Base-by-base conservation (phyloP, 2,797 vertebrate species). In the Gobionotothen gibberifrons region DNA sequence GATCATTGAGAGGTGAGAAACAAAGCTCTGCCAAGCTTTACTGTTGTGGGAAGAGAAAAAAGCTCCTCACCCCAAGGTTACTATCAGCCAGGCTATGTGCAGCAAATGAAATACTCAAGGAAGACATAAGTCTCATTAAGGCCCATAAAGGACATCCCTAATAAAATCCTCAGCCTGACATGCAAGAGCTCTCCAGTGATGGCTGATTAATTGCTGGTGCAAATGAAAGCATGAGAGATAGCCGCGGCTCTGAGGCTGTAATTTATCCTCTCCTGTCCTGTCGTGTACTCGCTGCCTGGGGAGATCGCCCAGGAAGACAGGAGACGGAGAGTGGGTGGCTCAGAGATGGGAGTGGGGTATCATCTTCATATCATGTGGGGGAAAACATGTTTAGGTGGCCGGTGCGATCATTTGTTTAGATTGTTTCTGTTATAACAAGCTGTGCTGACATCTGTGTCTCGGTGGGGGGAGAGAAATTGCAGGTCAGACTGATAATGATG, bases 101-200 rank as follows among this genome's bases (percentile, higher is more conserved):
- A 81, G 87, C 88, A 94, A 94, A 95, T 93, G 87, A 92, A 94
- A 94, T 91, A 91, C 94, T 94, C 93, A 93, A 92, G 90, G 91
- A 94, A 94, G 93, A 93, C 94, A 94, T 93, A 93, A 94, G 93
- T 94, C 93, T 94, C 94, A 95, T 95, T 95, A 94, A 93, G 88
- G 85, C 90, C 88, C 90, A 94, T 92, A 93, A 94, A 95, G 93
- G 93, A 93, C 92, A 94, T 89, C 90, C 90, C 93, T 94, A 93
- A 94, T 94, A 94, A 94, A 94, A 94, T 93, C 91, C 92, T 92
- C 90, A 78, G 88, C 88, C 91, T 93, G 94, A 94, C 94, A 92
- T 93, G 88, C 87, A 85, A 90, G 88, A 90, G 87, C 92, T 94
- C 93, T 93, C 90, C 87, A 86, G 93, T 95, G 95, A 95, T 94